Evolutionary conservation across 2,888 invertebrate species (phyloP).

Genomic region (Ashinkailepas kermadecensis): DNA sequence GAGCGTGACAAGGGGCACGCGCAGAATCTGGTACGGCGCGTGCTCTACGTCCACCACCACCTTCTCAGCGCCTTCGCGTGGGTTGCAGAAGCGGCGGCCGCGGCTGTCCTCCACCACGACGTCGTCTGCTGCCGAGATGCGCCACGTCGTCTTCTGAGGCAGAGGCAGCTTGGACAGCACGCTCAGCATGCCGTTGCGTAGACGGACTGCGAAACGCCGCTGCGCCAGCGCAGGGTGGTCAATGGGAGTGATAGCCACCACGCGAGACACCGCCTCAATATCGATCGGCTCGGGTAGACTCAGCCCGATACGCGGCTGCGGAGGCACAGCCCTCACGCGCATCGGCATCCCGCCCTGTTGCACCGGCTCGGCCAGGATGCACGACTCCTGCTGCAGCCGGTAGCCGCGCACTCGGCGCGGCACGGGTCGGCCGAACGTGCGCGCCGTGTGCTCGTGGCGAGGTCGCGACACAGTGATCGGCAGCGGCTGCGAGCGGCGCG

Average conservation of each 20-base stretch:
- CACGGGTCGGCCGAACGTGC: background rate
- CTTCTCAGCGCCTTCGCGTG: background rate
- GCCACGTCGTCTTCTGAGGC: background rate
- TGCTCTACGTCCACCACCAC: background rate
- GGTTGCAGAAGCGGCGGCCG: background rate
- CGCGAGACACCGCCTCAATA: background rate
- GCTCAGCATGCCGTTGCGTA: slow-evolving; percentile 6
- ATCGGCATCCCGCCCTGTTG: background rate
- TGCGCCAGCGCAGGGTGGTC: background rate
- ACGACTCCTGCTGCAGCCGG: background rate
- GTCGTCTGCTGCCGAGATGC: background rate
- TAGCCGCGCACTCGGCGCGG: background rate
- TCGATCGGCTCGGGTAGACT: background rate
- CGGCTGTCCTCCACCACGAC: background rate
- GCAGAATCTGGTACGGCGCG: background rate
- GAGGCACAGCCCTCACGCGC: background rate
- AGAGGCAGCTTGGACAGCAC: background rate
- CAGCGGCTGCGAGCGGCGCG: background rate
- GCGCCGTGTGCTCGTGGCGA: background rate
- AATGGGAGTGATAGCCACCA: background rate
- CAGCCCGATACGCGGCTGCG: background rate
- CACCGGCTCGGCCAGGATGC: background rate
- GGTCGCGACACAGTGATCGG: background rate
- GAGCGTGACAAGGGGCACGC: background rate
- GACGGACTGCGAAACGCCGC: background rate